Conservation (phyloP, 2,888 invertebrate species). For the Philopedon plagiatum region DNA sequence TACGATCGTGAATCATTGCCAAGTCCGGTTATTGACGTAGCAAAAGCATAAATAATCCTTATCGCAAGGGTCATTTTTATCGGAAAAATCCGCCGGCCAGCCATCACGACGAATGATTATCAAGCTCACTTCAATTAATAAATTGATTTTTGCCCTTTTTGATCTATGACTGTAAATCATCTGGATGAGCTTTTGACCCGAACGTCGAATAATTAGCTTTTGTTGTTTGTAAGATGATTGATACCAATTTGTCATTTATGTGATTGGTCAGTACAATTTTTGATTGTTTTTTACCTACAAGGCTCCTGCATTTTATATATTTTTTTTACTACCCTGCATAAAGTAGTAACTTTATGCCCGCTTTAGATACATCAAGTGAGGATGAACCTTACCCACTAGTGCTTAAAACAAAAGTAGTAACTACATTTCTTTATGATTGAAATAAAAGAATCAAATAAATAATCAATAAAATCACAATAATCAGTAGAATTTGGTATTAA, state of each 20-base stretch:
- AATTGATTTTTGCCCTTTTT: constrained; percentile 26
- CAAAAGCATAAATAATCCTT: constrained; percentile 19
- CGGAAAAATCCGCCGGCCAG: constrained; percentile 12
- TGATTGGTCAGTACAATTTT: not conserved
- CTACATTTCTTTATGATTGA: too few relatives aligned
- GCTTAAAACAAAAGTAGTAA: too few relatives aligned
- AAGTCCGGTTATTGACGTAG: constrained; percentile 16
- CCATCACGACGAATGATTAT: constrained; percentile 18
- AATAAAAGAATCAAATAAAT: too few relatives aligned
- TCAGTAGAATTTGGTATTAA: too few relatives aligned
- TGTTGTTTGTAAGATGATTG: constrained; percentile 9
- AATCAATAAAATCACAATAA: too few relatives aligned
- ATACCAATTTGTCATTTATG: not conserved
- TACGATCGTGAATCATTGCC: constrained; percentile 12
- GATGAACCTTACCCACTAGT: too few relatives aligned
- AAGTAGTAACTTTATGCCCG: too few relatives aligned
- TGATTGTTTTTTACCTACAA: not conserved
- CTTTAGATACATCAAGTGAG: too few relatives aligned
- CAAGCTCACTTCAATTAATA: constrained; percentile 31
- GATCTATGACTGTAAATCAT: constrained; percentile 16
- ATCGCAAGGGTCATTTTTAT: constrained; percentile 18
- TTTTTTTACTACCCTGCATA: too few relatives aligned
- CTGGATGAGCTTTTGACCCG: constrained; percentile 1
- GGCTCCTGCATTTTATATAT: too few relatives aligned
- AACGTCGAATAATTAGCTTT: constrained; percentile 11